Percentiles rank a stretch among this genome's conserved stretches.
These are phyloP conservation scores for Megalopta genalis DNA, from an alignment of 1,140 invertebrate species.

Conservation along the genomic window DNA sequence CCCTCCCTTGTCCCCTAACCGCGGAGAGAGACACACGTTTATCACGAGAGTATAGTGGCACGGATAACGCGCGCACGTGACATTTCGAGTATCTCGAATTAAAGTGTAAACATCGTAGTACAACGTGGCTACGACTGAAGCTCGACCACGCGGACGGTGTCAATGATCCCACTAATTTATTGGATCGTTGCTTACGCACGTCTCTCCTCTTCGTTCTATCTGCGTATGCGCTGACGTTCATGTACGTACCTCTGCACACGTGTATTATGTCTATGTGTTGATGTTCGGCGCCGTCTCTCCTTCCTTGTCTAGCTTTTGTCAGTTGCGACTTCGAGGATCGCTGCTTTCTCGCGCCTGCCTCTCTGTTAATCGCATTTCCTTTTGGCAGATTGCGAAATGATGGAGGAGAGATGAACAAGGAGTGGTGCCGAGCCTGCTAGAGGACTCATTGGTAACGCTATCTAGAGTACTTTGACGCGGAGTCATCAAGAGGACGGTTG, in stretches of 20 bases:
- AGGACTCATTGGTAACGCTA: too few relatives aligned
- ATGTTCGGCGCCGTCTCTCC: background rate
- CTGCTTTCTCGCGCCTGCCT: slow-evolving; percentile 5
- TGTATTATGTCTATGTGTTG: background rate
- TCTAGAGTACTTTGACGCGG: too few relatives aligned
- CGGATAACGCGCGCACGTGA: slow-evolving; percentile 51
- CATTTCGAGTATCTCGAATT: slow-evolving; percentile 71
- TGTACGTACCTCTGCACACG: background rate
- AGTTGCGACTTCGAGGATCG: slow-evolving; percentile 18
- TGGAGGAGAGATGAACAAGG: too few relatives aligned
- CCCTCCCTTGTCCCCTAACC: slow-evolving; percentile 17
- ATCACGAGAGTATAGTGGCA: slow-evolving; percentile 17
- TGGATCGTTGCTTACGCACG: slow-evolving; percentile 65
- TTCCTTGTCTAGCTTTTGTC: slow-evolving; percentile 40
- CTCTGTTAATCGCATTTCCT: slow-evolving; percentile 5
- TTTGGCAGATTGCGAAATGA: too few relatives aligned
- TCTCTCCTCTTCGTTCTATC: background rate
- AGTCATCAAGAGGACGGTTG: too few relatives aligned
- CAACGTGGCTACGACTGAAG: slow-evolving; percentile 25
- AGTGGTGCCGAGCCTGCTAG: too few relatives aligned
- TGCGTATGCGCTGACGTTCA: background rate
- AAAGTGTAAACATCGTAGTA: slow-evolving; percentile 72
- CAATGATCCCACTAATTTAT: slow-evolving; percentile 73
- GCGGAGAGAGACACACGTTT: slow-evolving; percentile 28
- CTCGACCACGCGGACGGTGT: slow-evolving; percentile 60